These are phyloP conservation scores for Alca torda DNA, from an alignment of 2,797 vertebrate species.

Conservation along the genomic window DNA sequence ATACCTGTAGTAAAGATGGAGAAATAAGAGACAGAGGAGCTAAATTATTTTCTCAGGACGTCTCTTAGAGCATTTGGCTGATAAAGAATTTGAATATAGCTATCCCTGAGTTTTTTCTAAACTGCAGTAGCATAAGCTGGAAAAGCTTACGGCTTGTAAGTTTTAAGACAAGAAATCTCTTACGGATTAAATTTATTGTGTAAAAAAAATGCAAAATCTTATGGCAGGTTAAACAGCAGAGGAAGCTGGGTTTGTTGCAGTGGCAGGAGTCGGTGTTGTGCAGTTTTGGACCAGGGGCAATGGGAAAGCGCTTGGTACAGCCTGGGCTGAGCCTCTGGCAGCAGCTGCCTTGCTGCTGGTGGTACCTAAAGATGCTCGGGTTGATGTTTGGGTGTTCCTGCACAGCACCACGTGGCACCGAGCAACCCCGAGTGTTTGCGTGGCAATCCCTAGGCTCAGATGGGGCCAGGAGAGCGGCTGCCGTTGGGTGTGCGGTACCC, in stretches of 20 bases:
- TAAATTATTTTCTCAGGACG: neutral
- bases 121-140: neutral
- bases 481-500: neutral
- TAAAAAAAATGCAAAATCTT: neutral
- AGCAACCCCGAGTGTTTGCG: fast-evolving
- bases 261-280: fast-evolving
- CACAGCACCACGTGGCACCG: neutral
- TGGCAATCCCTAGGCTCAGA: too few relatives aligned
- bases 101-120: neutral
- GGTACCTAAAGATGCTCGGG: neutral
- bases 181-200: neutral
- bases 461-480: neutral
- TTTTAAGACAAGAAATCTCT: neutral
- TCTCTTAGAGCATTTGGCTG: neutral
- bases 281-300: neutral
- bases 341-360: neutral
- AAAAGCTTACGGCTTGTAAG: neutral
- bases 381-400: neutral
- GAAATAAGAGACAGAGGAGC: neutral
- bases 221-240: too few relatives aligned
- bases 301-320: neutral
- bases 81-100: neutral
- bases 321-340: neutral
- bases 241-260: neutral
- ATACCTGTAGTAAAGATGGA: neutral